Evolutionary conservation across 2,888 invertebrate genomes (phyloP).

Genomic region (Labia minor): DNA sequence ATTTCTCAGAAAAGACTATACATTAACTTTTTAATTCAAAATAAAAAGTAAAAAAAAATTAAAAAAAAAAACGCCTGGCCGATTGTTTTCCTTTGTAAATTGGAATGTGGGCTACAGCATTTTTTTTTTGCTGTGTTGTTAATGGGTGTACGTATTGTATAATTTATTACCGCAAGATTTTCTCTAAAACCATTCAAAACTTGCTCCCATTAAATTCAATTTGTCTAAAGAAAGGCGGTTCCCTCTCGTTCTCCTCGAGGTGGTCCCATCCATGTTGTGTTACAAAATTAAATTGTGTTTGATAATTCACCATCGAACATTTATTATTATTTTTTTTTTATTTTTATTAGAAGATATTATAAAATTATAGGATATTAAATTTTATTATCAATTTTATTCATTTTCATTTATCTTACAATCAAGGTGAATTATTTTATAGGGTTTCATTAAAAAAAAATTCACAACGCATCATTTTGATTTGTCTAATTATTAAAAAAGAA

Average conservation of each 20-base stretch:
- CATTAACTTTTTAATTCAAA: too few relatives aligned
- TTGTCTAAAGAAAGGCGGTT: neutral
- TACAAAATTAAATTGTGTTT: neutral
- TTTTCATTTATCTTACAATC: neutral
- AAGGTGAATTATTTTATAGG: neutral
- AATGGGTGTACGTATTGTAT: neutral
- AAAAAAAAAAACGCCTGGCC: too few relatives aligned
- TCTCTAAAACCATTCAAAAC: neutral
- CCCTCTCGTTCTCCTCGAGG: too few relatives aligned
- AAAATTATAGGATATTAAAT: neutral
- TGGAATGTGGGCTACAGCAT: neutral
- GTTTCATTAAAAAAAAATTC: neutral
- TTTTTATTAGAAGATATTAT: neutral
- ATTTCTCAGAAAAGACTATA: too few relatives aligned
- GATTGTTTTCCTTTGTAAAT: too few relatives aligned
- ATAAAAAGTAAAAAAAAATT: too few relatives aligned
- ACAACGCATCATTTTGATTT: too few relatives aligned
- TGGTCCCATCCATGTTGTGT: neutral
- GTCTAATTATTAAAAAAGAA: too few relatives aligned
- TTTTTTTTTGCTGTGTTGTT: neutral
- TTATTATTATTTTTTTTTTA: neutral
- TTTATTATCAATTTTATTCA: neutral
- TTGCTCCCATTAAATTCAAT: neutral
- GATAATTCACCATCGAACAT: neutral
- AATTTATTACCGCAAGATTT: neutral